phyloP scores from a whole-genome alignment of 2,888 invertebrate species.

The Leptopilina syphax region DNA sequence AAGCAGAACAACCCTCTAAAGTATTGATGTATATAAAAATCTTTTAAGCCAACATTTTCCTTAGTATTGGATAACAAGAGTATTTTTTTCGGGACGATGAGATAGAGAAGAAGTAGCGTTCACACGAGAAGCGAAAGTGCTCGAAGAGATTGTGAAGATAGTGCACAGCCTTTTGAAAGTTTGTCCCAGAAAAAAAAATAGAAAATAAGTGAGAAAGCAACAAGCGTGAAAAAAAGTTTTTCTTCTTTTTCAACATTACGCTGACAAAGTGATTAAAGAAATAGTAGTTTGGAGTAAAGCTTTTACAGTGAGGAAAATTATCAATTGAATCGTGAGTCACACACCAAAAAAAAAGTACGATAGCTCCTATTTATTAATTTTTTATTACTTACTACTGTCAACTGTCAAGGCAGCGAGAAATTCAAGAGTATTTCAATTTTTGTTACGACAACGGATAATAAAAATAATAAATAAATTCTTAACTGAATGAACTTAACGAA shows the following conservation, averaged over 20 bases:
- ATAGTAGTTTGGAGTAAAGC: not conserved
- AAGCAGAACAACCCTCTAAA: constrained; percentile 29
- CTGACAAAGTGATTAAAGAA: not conserved
- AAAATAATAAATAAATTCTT: too few species aligned
- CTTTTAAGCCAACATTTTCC: constrained; percentile 56
- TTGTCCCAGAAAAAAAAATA: not conserved
- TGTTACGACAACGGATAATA: not conserved
- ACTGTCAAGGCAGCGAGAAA: constrained; percentile 71
- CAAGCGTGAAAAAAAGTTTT: constrained; percentile 33
- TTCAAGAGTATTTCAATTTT: constrained; percentile 48
- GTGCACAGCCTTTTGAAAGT: constrained; percentile 49
- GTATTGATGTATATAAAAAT: not conserved
- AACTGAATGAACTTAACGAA: too few species aligned
- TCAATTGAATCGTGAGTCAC: not conserved
- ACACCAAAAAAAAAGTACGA: not conserved
- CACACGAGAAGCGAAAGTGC: constrained; percentile 42
- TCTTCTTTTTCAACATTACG: not conserved
- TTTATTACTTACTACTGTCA: constrained; percentile 73
- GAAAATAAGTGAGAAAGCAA: not conserved
- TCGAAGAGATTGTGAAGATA: constrained; percentile 40
- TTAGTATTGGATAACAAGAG: constrained; percentile 73
- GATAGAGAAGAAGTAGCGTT: constrained; percentile 46
- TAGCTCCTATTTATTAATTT: constrained; percentile 49
- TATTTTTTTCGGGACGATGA: constrained; percentile 41
- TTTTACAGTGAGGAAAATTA: constrained; percentile 13